phyloP scores from a whole-genome alignment of 2,113 vertebrate species.

The Pampusana beccarii region DNA sequence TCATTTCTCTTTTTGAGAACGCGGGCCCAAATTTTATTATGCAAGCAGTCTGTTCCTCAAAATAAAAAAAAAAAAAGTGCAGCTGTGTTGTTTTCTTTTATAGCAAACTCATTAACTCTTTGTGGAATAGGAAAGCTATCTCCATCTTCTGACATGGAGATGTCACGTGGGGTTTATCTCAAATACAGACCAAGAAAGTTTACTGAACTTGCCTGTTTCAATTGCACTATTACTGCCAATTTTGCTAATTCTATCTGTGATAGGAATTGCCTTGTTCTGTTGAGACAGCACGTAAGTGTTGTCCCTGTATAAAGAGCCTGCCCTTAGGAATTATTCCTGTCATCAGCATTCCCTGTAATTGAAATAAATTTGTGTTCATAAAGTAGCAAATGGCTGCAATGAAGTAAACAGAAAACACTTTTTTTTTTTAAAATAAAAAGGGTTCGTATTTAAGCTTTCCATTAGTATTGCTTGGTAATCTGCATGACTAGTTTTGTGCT shows the following conservation, averaged over 20 bases:
- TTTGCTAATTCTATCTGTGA: background rate
- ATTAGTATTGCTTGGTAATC: conserved; percentile 30
- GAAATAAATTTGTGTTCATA: background rate
- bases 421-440: background rate
- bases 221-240: background rate
- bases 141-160: background rate
- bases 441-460: background rate
- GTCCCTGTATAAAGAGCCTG: background rate
- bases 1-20: background rate
- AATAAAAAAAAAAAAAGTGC: background rate
- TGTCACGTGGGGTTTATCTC: background rate
- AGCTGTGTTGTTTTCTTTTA: background rate
- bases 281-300: background rate
- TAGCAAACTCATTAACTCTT: background rate
- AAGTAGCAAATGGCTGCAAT: background rate
- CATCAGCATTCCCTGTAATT: background rate
- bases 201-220: background rate
- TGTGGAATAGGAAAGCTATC: background rate
- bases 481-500: conserved; percentile 17
- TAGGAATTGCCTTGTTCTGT: background rate
- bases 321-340: background rate
- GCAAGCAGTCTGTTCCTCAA: background rate
- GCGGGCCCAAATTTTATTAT: background rate
- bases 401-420: background rate
- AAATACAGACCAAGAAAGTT: background rate